These are phyloP conservation scores for Phataginus tricuspis DNA, from an alignment of 2,797 vertebrate genomes.

Conservation along the genomic window DNA sequence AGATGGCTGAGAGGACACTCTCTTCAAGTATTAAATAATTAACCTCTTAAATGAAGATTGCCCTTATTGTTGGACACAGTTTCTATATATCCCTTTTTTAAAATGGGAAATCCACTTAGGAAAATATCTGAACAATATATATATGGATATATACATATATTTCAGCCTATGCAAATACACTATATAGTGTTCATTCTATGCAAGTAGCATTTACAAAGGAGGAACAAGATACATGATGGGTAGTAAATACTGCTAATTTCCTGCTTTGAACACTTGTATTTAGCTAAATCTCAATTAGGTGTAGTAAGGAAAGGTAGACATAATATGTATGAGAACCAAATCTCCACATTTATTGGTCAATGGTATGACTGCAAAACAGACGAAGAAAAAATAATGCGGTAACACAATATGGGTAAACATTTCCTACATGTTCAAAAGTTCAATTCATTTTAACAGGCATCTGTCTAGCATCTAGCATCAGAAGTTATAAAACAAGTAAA, in stretches of 20 bases:
- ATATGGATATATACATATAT: not conserved
- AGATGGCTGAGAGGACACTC: slow-evolving; percentile 41
- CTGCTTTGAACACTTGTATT: slow-evolving; percentile 30
- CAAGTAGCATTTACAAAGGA: slow-evolving; percentile 42
- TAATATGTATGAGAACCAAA: not conserved
- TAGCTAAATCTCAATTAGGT: slow-evolving; percentile 23
- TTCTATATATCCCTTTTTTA: not conserved
- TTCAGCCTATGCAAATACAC: not conserved
- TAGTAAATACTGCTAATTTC: slow-evolving; percentile 42
- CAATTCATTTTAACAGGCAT: not conserved
- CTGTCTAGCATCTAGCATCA: slow-evolving; percentile 11
- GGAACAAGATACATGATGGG: not conserved
- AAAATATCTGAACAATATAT: slow-evolving; percentile 18
- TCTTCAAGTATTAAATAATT: slow-evolving; percentile 64
- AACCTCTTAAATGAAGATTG: slow-evolving; percentile 59
- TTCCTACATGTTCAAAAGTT: not conserved
- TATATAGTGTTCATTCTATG: not conserved
- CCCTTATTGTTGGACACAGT: slow-evolving; percentile 20
- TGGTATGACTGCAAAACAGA: not conserved
- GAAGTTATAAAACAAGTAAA: slow-evolving; percentile 24
- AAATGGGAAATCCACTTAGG: slow-evolving; percentile 38
- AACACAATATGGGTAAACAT: not conserved
- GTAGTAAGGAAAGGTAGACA: not conserved
- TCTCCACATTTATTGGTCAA: not conserved
- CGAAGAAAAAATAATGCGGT: not conserved